Base-by-base conservation (phyloP, 1,140 invertebrate species). In the Bombus superbus region DNA sequence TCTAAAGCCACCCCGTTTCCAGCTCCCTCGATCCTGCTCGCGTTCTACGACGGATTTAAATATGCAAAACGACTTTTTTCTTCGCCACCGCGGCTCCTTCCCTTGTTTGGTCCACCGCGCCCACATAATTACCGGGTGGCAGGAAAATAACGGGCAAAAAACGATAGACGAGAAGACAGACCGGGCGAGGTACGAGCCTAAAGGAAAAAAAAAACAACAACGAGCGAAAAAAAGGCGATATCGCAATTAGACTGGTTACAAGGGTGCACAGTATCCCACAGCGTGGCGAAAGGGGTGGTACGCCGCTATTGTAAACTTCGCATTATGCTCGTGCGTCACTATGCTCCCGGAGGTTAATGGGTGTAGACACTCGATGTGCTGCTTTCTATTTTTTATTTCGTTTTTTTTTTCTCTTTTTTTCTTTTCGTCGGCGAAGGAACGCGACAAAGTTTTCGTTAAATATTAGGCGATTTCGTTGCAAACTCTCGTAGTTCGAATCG, bases 51-150 rank as follows among this genome's bases (percentile, higher is more conserved):
- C 84, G 86, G 92, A 93, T 93, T 93, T 94, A 94, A 94, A 94
- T 94, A 93, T 93, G 92, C 91, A 93, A 93, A 93, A 87, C 92
- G 92, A 94, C 89, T 94, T 94, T 94, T 94, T 94, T 89, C 82
- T 87, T 86, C 82, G 85, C 90, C 91, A 89, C 93, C 87, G 91
- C 89, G 89, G 88, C 86, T 89, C 88, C 89, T 89, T 91, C 93
- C 93, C 93, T 93, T 93, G 93, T 94, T 94, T 94, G 93, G 92
- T 94, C 91, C 93, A 91, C 90, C 93, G 93, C 93, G 93, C 93
- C 93, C 93, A 94, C 93, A 94, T 94, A 94, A 94, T 94, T 94
- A 94, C 93, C 93, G 91, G 90, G 88, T 81, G 89, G 88, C 92
- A 88, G 85, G 86, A 92, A 93, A 93, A 93, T 90, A 92, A 86